phyloP scores from a whole-genome alignment of 2,797 vertebrate genomes.

The Pipistrellus pygmaeus region DNA sequence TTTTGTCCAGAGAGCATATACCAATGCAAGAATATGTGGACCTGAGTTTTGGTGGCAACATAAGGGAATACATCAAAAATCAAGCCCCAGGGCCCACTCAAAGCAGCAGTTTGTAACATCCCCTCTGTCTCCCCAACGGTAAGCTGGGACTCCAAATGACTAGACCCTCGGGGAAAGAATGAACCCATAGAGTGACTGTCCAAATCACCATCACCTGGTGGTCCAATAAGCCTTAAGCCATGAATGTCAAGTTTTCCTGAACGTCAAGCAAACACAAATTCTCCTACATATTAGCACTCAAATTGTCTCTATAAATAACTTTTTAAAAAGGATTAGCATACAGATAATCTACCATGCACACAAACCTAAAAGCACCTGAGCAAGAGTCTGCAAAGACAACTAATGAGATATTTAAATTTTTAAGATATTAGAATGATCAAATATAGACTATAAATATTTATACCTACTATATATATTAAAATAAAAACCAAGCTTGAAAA shows the following conservation, averaged over 20 bases:
- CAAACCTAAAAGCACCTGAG: background rate
- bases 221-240: background rate
- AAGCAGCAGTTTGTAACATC: background rate
- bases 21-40: background rate
- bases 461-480: slow-evolving; percentile 29
- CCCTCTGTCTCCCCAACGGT: too few relatives aligned
- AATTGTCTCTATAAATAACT: slow-evolving; percentile 9
- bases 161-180: background rate
- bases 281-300: background rate
- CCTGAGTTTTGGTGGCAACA: background rate
- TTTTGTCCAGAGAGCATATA: background rate
- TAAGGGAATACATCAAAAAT: background rate
- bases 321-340: slow-evolving; percentile 27
- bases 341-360: background rate
- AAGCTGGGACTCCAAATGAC: background rate
- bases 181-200: background rate
- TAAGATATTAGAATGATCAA: background rate
- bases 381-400: background rate
- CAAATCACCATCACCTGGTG: background rate
- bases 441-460: background rate
- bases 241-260: background rate
- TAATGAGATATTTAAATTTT: background rate
- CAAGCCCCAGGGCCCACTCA: background rate
- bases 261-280: background rate
- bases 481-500: slow-evolving; percentile 36